Evolutionary conservation across 1,140 invertebrate genomes (phyloP), one percentile per base, ranked within the genome.

Genomic region (Geopemphigus sp.): DNA sequence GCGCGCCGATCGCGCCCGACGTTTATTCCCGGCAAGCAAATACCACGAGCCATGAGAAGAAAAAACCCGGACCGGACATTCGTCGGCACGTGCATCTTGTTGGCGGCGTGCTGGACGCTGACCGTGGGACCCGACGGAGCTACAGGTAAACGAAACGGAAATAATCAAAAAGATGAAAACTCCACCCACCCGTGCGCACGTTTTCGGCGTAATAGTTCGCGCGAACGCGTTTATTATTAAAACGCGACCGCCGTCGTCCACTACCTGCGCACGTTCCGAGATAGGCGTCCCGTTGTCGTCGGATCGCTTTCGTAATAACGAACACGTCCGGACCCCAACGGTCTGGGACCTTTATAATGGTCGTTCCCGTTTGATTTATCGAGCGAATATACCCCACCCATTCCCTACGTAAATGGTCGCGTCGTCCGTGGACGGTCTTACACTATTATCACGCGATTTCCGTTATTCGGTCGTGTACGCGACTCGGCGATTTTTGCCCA

Each of bases 321-420:
- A 19, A 19, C 26, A n/a, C 19, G 39, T 15, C 45, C 5, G 19
- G 64, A n/a, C 47, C 12, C 19, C 32, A n/a, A n/a, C n/a, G n/a
- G n/a, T n/a, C n/a, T n/a, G n/a, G 64, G 24, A 68, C 64, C 64
- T 68, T 68, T 68, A 68, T 68, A 47, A 47, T 47, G 64, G n/a
- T 68, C 39, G n/a, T n/a, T n/a, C 39, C 39, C 39, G 29, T 4
- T 68, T 17, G 39, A 24, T 39, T 12, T 47, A 68, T 68, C 24
- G 17, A 47, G 39, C 32, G 12, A 68, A 24, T 15, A 47, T 66
- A 8, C 15, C 19, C 39, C 19, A 1, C n/a, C 26, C 6, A 5
- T 66, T 4, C 12, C 15, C 39, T 39, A 15, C 50, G 19, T 19
- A 5, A 5, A 5, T 45, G 39, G 39, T n/a, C n/a, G 39, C 39